These are phyloP conservation scores for Theonella swinhoei DNA, from an alignment of 37 sponge, comb jelly and placozoan species.

Conservation along the genomic window DNA sequence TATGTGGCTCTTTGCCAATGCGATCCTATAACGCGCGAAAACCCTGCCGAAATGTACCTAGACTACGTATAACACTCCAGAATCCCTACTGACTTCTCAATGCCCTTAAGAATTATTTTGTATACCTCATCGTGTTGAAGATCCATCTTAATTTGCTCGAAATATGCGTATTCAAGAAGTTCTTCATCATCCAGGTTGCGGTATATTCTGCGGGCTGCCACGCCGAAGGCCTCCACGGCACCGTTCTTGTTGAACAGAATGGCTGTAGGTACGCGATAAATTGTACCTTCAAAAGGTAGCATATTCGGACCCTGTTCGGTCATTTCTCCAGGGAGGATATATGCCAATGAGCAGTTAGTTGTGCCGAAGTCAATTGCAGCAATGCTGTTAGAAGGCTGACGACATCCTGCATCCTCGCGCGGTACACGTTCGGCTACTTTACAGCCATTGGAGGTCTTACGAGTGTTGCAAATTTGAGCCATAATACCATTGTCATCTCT, in stretches of 20 bases:
- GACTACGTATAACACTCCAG: no score
- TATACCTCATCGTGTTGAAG: constrained; percentile 42
- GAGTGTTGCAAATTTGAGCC: no score
- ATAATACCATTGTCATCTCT: no score
- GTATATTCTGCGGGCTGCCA: constrained; percentile 23
- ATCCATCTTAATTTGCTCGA: constrained; percentile 61
- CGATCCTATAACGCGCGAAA: no score
- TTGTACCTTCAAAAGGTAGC: constrained; percentile 22
- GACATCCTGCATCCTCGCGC: background rate
- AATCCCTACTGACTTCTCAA: background rate
- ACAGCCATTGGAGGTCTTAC: background rate
- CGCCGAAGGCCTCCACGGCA: constrained; percentile 31
- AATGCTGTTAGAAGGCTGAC: background rate
- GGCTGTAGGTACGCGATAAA: constrained; percentile 41
- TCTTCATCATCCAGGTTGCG: background rate
- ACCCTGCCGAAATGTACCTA: no score
- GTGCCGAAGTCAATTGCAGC: constrained; percentile 12
- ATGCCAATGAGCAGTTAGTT: background rate
- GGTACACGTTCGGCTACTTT: background rate
- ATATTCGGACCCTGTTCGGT: background rate
- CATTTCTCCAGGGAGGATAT: background rate
- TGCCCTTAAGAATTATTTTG: background rate
- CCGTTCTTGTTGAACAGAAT: constrained; percentile 36
- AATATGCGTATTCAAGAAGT: constrained; percentile 3
- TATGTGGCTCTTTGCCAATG: no score